phyloP scores from a whole-genome alignment of 2,888 invertebrate genomes.

The Merodon equestris region DNA sequence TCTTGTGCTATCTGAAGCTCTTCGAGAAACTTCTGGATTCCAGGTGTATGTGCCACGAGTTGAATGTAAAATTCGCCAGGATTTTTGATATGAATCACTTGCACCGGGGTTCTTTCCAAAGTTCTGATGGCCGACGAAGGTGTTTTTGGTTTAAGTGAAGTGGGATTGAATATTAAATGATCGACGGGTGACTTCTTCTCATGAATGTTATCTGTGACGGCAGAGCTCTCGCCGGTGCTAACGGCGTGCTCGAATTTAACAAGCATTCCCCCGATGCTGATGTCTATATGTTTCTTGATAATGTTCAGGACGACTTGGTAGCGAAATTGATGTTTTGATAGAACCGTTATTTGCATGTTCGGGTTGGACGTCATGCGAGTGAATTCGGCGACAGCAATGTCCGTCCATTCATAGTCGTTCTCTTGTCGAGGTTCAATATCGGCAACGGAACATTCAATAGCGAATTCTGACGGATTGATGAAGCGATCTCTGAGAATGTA shows the following conservation, averaged over 20 bases:
- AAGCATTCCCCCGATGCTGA: constrained; percentile 81
- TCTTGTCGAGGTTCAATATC: constrained; percentile 79
- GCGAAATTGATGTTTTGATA: constrained; percentile 67
- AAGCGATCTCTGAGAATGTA: constrained; percentile 79
- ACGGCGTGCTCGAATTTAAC: constrained; percentile 79
- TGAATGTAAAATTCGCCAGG: constrained; percentile 83
- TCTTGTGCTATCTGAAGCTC: constrained; percentile 79
- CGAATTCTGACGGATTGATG: constrained; percentile 69
- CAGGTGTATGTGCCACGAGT: constrained; percentile 79
- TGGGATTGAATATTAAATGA: not conserved
- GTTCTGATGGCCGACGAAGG: not conserved
- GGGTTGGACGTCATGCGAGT: constrained; percentile 74
- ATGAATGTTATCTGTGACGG: constrained; percentile 15
- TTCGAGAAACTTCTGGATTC: constrained; percentile 79
- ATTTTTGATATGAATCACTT: constrained; percentile 80
- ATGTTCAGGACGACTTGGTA: constrained; percentile 79
- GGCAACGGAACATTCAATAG: constrained; percentile 75
- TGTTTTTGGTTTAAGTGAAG: constrained; percentile 22
- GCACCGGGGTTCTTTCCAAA: constrained; percentile 72
- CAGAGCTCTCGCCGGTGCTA: constrained; percentile 78
- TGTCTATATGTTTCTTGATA: constrained; percentile 73
- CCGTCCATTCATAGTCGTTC: constrained; percentile 77
- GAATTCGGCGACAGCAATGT: constrained; percentile 75
- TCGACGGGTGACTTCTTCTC: constrained; percentile 1
- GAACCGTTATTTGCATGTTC: constrained; percentile 77